Conservation (phyloP, 2,797 vertebrate species). For the Oreortyx pictus region DNA sequence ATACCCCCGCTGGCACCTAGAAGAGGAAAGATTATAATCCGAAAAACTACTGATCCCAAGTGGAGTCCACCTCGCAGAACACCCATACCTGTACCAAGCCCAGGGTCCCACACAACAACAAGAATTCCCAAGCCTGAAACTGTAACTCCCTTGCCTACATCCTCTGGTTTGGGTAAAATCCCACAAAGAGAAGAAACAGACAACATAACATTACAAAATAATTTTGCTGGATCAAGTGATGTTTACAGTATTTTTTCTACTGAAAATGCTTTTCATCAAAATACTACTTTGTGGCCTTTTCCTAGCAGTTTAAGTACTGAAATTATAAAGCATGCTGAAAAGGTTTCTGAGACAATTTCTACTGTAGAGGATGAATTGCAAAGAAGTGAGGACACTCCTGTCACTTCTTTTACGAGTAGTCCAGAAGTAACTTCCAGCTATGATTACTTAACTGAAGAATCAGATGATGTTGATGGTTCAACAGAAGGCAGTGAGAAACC, state of each 20-base stretch:
- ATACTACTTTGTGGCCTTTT: conserved; percentile 12
- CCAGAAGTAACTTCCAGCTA: conserved; percentile 78
- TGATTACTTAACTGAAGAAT: conserved; percentile 81
- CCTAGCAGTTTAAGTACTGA: conserved; percentile 2
- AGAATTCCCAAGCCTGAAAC: background rate
- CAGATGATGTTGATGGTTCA: conserved; percentile 69
- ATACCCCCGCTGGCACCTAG: conserved; percentile 67
- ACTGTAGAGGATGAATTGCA: conserved; percentile 72
- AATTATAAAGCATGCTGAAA: background rate
- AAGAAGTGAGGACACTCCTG: conserved; percentile 42
- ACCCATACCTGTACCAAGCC: background rate
- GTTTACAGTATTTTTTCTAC: conserved; percentile 27
- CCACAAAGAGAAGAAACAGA: conserved; percentile 31
- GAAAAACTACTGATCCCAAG: conserved; percentile 48
- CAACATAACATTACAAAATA: conserved; percentile 38
- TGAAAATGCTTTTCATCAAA: conserved; percentile 51
- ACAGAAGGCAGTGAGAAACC: conserved; percentile 48
- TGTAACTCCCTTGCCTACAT: background rate
- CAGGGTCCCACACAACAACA: conserved; percentile 18
- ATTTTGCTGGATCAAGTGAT: conserved; percentile 31
- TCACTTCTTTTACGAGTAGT: conserved; percentile 39
- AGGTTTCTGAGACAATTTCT: background rate
- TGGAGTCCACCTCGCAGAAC: background rate
- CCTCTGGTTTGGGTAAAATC: background rate
- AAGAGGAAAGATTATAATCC: conserved; percentile 51